Percentiles rank a stretch among this genome's conserved stretches.
These are phyloP conservation scores for Pseudoatta argentina DNA, from an alignment of 1,140 invertebrate genomes.

Conservation along the genomic window DNA sequence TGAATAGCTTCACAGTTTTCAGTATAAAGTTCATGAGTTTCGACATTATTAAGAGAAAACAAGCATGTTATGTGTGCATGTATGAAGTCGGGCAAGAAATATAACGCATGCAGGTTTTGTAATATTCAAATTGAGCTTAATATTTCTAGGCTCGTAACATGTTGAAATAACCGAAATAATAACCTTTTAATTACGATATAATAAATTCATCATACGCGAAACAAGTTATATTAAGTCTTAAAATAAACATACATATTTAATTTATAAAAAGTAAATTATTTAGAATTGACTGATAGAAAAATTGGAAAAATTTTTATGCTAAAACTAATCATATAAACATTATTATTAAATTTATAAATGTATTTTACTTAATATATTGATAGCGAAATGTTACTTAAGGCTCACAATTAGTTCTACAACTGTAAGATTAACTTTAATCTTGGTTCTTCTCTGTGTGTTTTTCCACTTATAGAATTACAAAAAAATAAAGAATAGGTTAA, in stretches of 20 bases:
- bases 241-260: background rate
- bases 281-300: background rate
- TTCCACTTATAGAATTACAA: no score
- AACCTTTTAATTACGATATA: background rate
- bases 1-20: constrained; percentile 13
- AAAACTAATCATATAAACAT: background rate
- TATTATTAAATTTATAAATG: background rate
- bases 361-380: constrained; percentile 6
- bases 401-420: no score
- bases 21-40: constrained; percentile 4
- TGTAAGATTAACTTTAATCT: no score
- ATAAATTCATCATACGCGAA: background rate
- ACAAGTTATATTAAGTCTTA: background rate
- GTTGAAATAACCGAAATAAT: background rate
- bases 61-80: background rate
- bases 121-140: background rate
- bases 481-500: no score
- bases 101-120: background rate
- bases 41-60: constrained; percentile 24
- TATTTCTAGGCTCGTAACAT: background rate
- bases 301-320: background rate
- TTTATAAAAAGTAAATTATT: background rate
- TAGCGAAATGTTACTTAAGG: background rate
- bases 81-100: background rate
- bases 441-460: no score